These are phyloP conservation scores for Barnardius zonarius DNA, from an alignment of 2,113 vertebrate species.

Conservation along the genomic window DNA sequence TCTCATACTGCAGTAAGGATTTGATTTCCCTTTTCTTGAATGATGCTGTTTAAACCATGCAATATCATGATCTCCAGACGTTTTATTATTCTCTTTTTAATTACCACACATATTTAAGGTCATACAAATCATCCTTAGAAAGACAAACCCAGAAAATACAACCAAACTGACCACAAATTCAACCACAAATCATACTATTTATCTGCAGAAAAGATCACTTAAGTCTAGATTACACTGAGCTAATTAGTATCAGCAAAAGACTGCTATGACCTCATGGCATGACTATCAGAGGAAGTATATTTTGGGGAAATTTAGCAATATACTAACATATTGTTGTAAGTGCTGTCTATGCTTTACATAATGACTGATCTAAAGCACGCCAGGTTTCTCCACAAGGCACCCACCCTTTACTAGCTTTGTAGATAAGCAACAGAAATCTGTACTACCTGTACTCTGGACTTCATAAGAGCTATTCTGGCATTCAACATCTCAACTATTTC, in stretches of 20 bases:
- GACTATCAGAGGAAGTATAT: background rate
- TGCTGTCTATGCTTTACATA: background rate
- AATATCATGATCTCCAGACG: background rate
- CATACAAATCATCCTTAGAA: background rate
- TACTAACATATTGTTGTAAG: background rate
- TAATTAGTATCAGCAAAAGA: background rate
- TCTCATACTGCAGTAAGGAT: background rate
- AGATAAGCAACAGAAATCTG: background rate
- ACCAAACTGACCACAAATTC: background rate
- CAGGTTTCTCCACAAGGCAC: background rate
- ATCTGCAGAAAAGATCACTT: background rate
- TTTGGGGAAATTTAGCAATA: background rate
- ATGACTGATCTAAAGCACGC: background rate
- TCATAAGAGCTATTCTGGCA: background rate
- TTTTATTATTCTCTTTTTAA: background rate
- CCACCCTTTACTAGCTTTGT: background rate
- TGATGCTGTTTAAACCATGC: background rate
- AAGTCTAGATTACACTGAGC: background rate
- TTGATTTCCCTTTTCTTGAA: background rate
- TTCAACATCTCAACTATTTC: background rate
- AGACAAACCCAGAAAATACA: background rate
- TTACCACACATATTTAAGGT: background rate
- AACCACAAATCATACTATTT: background rate
- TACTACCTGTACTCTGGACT: background rate
- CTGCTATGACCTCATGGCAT: background rate